Base-by-base conservation (phyloP, 2,888 invertebrate genomes). In the Limnephilus lunatus region DNA sequence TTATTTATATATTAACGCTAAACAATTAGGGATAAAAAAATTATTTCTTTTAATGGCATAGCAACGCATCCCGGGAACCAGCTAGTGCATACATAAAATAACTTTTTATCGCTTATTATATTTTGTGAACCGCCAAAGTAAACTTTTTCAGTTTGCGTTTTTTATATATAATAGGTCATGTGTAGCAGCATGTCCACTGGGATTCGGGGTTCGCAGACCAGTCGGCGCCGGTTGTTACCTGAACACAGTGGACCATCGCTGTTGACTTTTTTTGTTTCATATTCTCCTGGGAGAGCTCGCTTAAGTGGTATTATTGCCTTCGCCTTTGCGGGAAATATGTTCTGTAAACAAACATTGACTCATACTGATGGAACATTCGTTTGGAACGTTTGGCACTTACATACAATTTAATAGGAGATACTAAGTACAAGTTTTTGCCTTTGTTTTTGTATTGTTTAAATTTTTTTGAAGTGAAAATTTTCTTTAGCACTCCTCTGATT, bases 191-290 rank as follows among this genome's bases (percentile, higher is more conserved):
- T 35, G 83, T 35, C 35, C 83, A 83, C 31, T 83, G 83, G 35
- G 83, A 83, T 11, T 83, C 32, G 35, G 68, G 83, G 83, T 83
- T 35, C 25, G 83, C 35, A 83, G 83, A 83, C 83, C 14, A 35
- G 83, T 25, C 35, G 83, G 35, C 83, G 83, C 35, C 83, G 83
- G 83, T 83, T 83, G 83, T 83, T 35, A 35, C 83, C 32, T 15
- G 83, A 83, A 83, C 35, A 35, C 83, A 35, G 32, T 32, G 83
- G 83, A 83, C 82, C 83, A n/a, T 25, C n/a, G 35, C 9, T 35
- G 83, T 32, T 32, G 83, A 32, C 35, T 83, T 83, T 83, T 82
- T 35, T 83, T 83, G 83, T 83, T 35, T 83, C 68, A 68, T 68
- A 9, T 68, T 68, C 68, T 25, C 68, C 9, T 25, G 68, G 53